phyloP scores from a whole-genome alignment of 53 echinoderm and acorn worm species.

The Henricia sp. region DNA sequence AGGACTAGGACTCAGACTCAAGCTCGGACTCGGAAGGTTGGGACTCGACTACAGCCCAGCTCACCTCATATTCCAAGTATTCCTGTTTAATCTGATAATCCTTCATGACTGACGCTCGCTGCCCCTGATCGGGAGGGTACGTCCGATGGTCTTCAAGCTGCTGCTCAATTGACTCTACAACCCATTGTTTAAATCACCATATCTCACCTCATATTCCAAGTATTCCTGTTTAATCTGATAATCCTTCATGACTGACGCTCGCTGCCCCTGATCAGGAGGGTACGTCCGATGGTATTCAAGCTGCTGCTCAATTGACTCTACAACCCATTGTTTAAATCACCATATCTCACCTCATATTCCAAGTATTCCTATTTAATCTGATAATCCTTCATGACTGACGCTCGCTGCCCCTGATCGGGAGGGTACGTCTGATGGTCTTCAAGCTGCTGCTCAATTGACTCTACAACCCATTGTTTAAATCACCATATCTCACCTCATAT shows the following conservation, averaged over 20 bases:
- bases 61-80: conserved; percentile 91
- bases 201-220: conserved; percentile 92
- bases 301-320: conserved; percentile 69
- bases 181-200: too few species aligned
- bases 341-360: conserved; percentile 94
- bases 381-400: conserved; percentile 68
- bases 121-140: conserved; percentile 79
- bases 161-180: conserved; percentile 64
- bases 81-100: conserved; percentile 77
- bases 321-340: too few species aligned
- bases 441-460: conserved; percentile 70
- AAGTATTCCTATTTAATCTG: conserved; percentile 76
- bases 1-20: too few species aligned
- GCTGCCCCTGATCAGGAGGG: conserved; percentile 80
- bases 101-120: conserved; percentile 62
- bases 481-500: conserved; percentile 95
- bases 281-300: conserved; percentile 67
- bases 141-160: conserved; percentile 72
- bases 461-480: too few species aligned
- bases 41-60: too few species aligned
- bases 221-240: conserved; percentile 75
- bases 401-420: conserved; percentile 77
- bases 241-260: conserved; percentile 66
- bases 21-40: too few species aligned
- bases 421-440: conserved; percentile 69